phyloP scores from a whole-genome alignment of 2,797 vertebrate species.

The Sciurus carolinensis region DNA sequence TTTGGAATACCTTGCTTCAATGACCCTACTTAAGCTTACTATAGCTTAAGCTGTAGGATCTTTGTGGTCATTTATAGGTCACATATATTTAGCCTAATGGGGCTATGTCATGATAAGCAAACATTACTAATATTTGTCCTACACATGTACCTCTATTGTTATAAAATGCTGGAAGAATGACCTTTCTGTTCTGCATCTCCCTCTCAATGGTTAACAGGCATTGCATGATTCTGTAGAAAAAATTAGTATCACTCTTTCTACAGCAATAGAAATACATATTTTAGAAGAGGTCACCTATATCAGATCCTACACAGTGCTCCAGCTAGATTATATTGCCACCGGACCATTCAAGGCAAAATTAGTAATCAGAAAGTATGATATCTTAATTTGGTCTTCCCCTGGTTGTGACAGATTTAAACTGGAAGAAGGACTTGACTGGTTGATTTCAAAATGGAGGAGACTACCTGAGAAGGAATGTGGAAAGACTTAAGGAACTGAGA shows the following conservation, averaged over 20 bases:
- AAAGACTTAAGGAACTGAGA: not conserved
- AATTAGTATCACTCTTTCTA: not conserved
- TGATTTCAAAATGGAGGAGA: not conserved
- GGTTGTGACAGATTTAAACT: not conserved
- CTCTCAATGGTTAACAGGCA: not conserved
- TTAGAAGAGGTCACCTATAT: not conserved
- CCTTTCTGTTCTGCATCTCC: not conserved
- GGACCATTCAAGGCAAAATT: slow-evolving; percentile 1
- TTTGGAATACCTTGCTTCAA: not conserved
- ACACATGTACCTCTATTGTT: not conserved
- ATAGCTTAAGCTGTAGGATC: not conserved
- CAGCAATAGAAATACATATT: not conserved
- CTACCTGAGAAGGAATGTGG: not conserved
- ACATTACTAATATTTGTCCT: slow-evolving; percentile 2
- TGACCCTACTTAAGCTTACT: not conserved
- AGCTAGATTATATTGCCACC: not conserved
- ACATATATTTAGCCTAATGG: slow-evolving; percentile 44
- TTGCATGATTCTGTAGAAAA: not conserved
- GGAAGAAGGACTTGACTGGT: not conserved
- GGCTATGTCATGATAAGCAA: slow-evolving; percentile 4
- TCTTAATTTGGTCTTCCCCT: not conserved
- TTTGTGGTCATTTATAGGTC: not conserved
- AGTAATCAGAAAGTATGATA: not conserved
- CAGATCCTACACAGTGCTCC: not conserved
- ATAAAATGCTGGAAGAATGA: not conserved